phyloP scores from a whole-genome alignment of 2,113 vertebrate species.

The Hippocampus guttulatus region DNA sequence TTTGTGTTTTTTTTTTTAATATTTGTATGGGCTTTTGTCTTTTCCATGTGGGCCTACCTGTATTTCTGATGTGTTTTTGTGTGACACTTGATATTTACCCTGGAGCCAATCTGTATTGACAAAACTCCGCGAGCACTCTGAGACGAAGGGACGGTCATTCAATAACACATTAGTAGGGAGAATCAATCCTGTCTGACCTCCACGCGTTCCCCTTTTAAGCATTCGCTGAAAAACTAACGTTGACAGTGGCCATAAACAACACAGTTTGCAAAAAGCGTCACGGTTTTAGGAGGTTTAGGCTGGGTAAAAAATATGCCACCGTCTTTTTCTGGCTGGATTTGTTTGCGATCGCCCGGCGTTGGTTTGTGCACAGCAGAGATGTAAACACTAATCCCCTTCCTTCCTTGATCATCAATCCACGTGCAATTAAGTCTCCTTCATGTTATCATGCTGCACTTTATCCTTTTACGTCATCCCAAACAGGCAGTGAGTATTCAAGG shows the following conservation, averaged over 20 bases:
- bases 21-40: slow-evolving; percentile 37
- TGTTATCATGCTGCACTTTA: neutral
- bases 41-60: slow-evolving; percentile 23
- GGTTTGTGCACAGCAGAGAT: slow-evolving; percentile 35
- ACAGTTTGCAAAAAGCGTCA: slow-evolving; percentile 9
- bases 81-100: slow-evolving; percentile 61
- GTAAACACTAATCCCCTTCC: slow-evolving; percentile 34
- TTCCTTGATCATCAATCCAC: slow-evolving; percentile 21
- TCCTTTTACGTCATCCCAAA: slow-evolving; percentile 1
- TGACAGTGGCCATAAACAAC: slow-evolving; percentile 1
- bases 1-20: neutral
- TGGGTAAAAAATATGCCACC: slow-evolving; percentile 32
- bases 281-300: slow-evolving; percentile 22
- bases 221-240: neutral
- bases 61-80: slow-evolving; percentile 31
- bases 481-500: neutral
- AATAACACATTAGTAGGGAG: slow-evolving; percentile 34
- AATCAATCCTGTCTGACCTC: slow-evolving; percentile 22
- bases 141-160: slow-evolving; percentile 23
- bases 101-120: slow-evolving; percentile 53
- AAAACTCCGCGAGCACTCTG: slow-evolving; percentile 37
- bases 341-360: slow-evolving; percentile 25
- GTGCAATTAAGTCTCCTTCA: slow-evolving; percentile 16
- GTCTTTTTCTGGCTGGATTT: slow-evolving; percentile 40
- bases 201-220: slow-evolving; percentile 7